Evolutionary conservation across 2,888 invertebrate species (phyloP), one percentile per base, ranked within the genome.

Genomic region (Chrysomela aeneicollis): DNA sequence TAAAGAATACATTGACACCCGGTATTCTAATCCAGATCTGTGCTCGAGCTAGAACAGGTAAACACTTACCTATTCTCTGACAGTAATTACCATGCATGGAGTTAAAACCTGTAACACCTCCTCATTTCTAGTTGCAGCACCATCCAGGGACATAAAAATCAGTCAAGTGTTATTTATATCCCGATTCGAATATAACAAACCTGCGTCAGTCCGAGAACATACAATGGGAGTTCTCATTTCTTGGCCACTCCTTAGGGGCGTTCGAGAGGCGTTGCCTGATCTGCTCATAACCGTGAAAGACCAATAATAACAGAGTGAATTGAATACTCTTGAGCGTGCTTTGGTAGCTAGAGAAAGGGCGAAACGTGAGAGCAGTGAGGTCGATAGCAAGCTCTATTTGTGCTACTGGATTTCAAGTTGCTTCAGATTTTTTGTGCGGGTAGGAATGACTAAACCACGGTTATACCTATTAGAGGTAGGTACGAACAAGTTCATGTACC

Each of bases 141-240:
- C 51, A 62, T 58, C 26, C 42, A 64, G 57, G 49, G 66, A 69
- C 66, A 65, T 64, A 70, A 74, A 73, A 74, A 74, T 69, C 71
- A 67, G 69, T 69, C 62, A 70, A 67, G 71, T 69, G 69, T 73
- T 74, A 75, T 74, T 74, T 76, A 77, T 73, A 51, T 74, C 73
- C 74, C 72, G 74, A 75, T 76, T 76, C 74, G 70, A 74, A 71
- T 61, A 66, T 74, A 75, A 76, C 73, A 73, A 74, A 73, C 46
- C 62, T 35, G 49, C 18, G 32, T 61, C 50, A 17, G 49, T 22
- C 15, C 21, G 17, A 26, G 32, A 49, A 52, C 60, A 50, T 57
- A 59, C 50, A 53, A 15, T 42, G 60, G 46, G 54, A 57, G 63
- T 61, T 46, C 47, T 58, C 59, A 53, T 61, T 32, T 50, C 68